phyloP scores from a whole-genome alignment of 2,888 invertebrate species.

The Amitus sp. region DNA sequence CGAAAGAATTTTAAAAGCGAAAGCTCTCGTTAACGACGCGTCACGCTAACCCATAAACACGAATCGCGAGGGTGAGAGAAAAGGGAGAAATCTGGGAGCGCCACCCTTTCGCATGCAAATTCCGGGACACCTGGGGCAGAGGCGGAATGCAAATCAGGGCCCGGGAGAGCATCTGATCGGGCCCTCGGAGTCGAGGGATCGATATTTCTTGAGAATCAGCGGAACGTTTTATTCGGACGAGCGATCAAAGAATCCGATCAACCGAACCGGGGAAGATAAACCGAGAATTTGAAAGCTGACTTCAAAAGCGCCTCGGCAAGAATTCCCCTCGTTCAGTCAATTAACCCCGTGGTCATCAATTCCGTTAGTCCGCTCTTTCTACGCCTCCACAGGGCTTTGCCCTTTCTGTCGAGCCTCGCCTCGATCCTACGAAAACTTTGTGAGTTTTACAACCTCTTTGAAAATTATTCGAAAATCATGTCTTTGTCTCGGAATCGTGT shows the following conservation, averaged over 20 bases:
- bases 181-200: slow-evolving; percentile 36
- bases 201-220: too few relatives aligned
- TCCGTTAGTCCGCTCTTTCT: slow-evolving; percentile 17
- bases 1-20: too few relatives aligned
- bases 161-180: slow-evolving; percentile 51
- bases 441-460: too few relatives aligned
- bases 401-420: slow-evolving; percentile 11
- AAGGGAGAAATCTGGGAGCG: slow-evolving; percentile 51
- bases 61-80: slow-evolving; percentile 28
- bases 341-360: slow-evolving; percentile 41
- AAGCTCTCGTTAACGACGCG: slow-evolving; percentile 47
- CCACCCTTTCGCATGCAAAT: slow-evolving; percentile 65
- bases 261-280: slow-evolving; percentile 4
- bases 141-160: slow-evolving; percentile 62
- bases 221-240: too few relatives aligned
- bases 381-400: slow-evolving; percentile 11
- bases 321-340: slow-evolving; percentile 38
- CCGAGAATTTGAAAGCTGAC: slow-evolving; percentile 13
- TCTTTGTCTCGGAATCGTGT: slow-evolving; percentile 46
- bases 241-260: slow-evolving; percentile 2
- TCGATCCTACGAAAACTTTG: too few relatives aligned
- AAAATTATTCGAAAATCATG: slow-evolving; percentile 32
- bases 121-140: slow-evolving; percentile 63
- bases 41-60: slow-evolving; percentile 61
- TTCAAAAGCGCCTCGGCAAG: slow-evolving; percentile 21